Evolutionary conservation across 1,140 invertebrate genomes (phyloP).

Genomic region (Drosophila tristis): DNA sequence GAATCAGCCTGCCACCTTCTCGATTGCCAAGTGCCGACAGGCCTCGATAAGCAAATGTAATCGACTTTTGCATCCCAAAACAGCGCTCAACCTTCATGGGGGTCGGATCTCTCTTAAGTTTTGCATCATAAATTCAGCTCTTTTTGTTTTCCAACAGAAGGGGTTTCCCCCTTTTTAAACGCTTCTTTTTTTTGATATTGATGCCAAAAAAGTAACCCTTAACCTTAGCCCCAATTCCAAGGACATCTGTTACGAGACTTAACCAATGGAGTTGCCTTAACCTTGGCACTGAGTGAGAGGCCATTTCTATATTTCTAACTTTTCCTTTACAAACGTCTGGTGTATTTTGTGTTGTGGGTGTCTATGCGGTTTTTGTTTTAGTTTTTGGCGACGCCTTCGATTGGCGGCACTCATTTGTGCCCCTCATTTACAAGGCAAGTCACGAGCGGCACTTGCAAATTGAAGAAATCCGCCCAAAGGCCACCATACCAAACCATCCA

Average conservation of each 20-base stretch:
- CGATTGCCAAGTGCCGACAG: too few relatives aligned
- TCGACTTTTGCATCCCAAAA: too few relatives aligned
- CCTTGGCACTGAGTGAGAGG: background rate
- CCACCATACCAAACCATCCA: conserved; percentile 5
- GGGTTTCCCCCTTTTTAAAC: too few relatives aligned
- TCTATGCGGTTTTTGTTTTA: conserved; percentile 5
- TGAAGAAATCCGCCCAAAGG: conserved; percentile 60
- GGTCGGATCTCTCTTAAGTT: too few relatives aligned
- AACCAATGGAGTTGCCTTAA: background rate
- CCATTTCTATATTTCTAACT: conserved; percentile 1
- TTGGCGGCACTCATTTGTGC: conserved; percentile 48
- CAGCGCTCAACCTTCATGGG: too few relatives aligned
- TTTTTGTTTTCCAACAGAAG: too few relatives aligned
- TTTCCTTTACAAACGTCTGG: background rate
- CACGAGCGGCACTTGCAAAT: conserved; percentile 76
- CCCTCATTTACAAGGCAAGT: conserved; percentile 74
- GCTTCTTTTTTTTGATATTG: too few relatives aligned
- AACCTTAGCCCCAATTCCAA: background rate
- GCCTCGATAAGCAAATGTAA: too few relatives aligned
- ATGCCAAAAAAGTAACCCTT: background rate
- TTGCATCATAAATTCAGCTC: too few relatives aligned
- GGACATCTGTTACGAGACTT: too few relatives aligned
- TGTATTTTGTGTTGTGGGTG: background rate
- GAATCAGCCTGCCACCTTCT: background rate
- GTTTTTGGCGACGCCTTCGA: conserved; percentile 45